phyloP scores from a whole-genome alignment of 2,888 invertebrate species.

The Eulithis testata region DNA sequence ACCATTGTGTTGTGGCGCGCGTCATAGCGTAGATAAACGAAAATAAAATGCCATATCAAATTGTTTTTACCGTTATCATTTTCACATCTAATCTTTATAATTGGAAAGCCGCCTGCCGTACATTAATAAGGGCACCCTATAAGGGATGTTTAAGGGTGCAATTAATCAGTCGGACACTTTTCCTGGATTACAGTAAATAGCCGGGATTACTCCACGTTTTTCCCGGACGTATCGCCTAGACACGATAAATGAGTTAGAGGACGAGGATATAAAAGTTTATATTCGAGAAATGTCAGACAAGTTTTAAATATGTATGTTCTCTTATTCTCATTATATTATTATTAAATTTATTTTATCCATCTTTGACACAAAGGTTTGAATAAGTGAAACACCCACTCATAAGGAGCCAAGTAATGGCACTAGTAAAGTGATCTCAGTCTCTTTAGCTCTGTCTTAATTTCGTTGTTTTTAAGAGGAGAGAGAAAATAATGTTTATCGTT shows the following conservation, averaged over 20 bases:
- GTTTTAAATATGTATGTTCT: neutral
- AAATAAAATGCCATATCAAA: too few species aligned
- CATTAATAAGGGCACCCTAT: conserved; percentile 41
- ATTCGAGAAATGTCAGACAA: neutral
- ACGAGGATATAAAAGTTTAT: conserved; percentile 18
- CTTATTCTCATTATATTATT: too few species aligned
- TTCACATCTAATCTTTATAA: conserved; percentile 27
- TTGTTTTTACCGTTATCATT: conserved; percentile 10
- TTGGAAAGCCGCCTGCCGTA: conserved; percentile 30
- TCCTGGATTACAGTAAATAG: conserved; percentile 66
- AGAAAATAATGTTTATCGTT: too few species aligned
- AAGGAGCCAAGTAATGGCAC: too few species aligned
- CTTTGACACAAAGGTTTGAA: too few species aligned
- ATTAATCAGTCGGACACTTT: conserved; percentile 67
- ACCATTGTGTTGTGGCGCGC: too few species aligned
- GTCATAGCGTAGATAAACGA: too few species aligned
- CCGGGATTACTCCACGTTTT: conserved; percentile 60
- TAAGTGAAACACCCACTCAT: too few species aligned
- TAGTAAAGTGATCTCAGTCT: too few species aligned
- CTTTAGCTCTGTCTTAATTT: too few species aligned
- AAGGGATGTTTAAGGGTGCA: conserved; percentile 44
- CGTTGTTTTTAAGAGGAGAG: too few species aligned
- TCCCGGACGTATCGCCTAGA: conserved; percentile 48
- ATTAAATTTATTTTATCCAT: too few species aligned
- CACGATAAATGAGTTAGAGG: conserved; percentile 51